Conservation (phyloP, 1,140 invertebrate species). For the Magallana ariakensis region DNA sequence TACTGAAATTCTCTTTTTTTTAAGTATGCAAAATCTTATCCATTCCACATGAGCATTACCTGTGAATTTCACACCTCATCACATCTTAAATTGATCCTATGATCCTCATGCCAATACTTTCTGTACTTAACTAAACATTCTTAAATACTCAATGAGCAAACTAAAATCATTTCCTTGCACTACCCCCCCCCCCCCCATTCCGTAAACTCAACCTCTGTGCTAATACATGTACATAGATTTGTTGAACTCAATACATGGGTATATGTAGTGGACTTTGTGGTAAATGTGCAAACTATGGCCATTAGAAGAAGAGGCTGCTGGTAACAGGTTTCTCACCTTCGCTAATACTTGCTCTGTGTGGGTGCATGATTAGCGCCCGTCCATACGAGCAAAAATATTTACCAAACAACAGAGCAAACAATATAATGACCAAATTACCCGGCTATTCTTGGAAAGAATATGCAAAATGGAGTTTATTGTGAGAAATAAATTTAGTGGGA, state of each 20-base stretch:
- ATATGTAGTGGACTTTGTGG: neutral
- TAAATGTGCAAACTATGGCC: neutral
- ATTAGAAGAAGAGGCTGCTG: neutral
- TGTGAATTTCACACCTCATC: neutral
- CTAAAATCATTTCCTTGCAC: too few species aligned
- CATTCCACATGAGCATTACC: neutral
- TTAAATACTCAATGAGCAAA: neutral
- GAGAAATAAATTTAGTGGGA: neutral
- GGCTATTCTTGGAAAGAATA: conserved; percentile 1
- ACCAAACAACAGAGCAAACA: neutral
- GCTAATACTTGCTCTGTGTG: neutral
- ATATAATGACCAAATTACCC: neutral
- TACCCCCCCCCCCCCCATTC: neutral
- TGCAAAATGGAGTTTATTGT: neutral
- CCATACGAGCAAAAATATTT: conserved; percentile 4
- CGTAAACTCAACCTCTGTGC: neutral
- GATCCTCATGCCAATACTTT: neutral
- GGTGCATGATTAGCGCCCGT: conserved; percentile 13
- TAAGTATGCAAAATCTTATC: neutral
- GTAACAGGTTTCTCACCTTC: neutral
- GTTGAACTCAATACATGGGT: neutral
- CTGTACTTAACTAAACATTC: neutral
- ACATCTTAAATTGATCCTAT: neutral
- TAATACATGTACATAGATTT: neutral
- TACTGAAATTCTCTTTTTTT: neutral